A percentile compares a stretch with the other conserved stretches of the same genome.
Evolutionary conservation across 2,888 invertebrate genomes (phyloP).

Genomic region (Rhaphigaster nebulosa): DNA sequence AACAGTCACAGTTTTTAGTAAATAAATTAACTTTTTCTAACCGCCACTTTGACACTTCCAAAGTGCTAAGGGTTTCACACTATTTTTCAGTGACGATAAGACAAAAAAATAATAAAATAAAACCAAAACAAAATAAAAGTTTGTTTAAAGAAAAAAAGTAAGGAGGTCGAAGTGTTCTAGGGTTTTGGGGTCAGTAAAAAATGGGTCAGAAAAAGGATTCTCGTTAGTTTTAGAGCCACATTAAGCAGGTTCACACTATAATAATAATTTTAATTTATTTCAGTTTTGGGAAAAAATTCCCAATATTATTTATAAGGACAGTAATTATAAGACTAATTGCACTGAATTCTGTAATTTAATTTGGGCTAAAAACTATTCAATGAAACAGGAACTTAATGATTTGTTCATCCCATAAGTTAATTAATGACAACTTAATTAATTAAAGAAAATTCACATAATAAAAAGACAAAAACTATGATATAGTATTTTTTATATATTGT

Average conservation of each 20-base stretch:
- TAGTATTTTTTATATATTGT: no score
- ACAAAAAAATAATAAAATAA: not conserved
- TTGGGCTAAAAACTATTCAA: no score
- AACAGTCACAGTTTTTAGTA: slow-evolving; percentile 30
- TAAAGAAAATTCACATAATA: no score
- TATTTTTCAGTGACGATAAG: slow-evolving; percentile 13
- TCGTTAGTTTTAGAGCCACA: not conserved
- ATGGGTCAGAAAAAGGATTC: slow-evolving; percentile 5
- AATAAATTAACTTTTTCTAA: slow-evolving; percentile 52
- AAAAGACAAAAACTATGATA: no score
- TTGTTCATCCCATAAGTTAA: no score
- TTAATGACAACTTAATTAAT: no score
- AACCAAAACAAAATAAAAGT: slow-evolving; percentile 5
- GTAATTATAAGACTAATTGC: no score
- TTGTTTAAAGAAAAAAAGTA: not conserved
- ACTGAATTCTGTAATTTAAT: no score
- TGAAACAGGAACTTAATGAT: no score
- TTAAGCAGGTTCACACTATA: slow-evolving; percentile 16
- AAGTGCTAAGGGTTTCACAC: slow-evolving; percentile 56
- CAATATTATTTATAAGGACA: no score
- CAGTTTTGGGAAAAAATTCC: not conserved
- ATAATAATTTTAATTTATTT: no score
- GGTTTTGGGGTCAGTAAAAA: slow-evolving; percentile 16
- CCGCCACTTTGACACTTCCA: slow-evolving; percentile 50
- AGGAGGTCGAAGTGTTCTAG: not conserved